Conservation (phyloP, 2,797 vertebrate species). For the Tragopan temminckii region DNA sequence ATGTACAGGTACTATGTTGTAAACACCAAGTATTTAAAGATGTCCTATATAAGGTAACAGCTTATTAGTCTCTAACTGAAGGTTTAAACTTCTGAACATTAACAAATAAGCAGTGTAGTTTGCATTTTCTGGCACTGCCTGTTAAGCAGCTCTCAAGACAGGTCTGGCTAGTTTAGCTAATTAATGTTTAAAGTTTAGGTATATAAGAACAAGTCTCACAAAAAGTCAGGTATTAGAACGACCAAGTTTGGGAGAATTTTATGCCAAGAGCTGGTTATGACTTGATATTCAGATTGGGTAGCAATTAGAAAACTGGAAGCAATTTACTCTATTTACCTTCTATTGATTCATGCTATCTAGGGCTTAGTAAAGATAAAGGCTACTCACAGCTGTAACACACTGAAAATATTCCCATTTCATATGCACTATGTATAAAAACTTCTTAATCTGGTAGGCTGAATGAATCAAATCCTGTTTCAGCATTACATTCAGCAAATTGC, state of each 20-base stretch:
- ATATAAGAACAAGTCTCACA: not conserved
- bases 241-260: not conserved
- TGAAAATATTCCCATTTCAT: not conserved
- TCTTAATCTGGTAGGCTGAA: not conserved
- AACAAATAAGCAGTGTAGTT: not conserved
- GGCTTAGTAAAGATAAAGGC: not conserved
- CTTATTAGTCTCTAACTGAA: not conserved
- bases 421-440: not conserved
- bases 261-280: not conserved
- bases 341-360: not conserved
- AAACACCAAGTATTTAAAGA: slow-evolving; percentile 1
- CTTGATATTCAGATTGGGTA: not conserved
- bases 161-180: not conserved
- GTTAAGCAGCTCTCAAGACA: not conserved
- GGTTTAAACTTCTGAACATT: not conserved
- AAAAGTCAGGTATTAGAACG: not conserved
- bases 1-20: not conserved
- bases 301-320: not conserved
- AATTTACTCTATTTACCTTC: not conserved
- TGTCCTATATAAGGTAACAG: not conserved
- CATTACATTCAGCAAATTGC: not conserved
- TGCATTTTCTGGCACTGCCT: not conserved
- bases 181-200: not conserved
- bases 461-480: not conserved
- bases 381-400: not conserved